Evolutionary conservation across 2,888 invertebrate species (phyloP).

Genomic region (Neoascia interrupta): DNA sequence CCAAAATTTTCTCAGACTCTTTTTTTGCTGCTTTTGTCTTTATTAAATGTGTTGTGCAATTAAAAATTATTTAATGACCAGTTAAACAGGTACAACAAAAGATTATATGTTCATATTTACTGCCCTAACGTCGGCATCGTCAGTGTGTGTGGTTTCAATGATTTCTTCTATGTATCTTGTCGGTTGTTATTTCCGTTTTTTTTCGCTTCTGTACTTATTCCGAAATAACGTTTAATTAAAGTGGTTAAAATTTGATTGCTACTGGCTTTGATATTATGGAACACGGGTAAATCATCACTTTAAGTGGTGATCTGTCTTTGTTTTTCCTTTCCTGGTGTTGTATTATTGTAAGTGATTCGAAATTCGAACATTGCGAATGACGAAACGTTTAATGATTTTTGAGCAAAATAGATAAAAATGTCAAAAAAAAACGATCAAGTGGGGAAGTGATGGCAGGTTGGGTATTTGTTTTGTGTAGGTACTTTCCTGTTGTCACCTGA

Average conservation of each 20-base stretch:
- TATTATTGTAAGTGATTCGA: constrained; percentile 16
- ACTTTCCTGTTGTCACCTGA: constrained; percentile 39
- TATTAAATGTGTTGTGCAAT: constrained; percentile 60
- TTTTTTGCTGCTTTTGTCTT: constrained; percentile 21
- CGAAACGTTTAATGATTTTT: constrained; percentile 43
- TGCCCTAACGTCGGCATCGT: neutral
- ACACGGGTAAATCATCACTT: constrained; percentile 44
- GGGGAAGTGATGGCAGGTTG: constrained; percentile 11
- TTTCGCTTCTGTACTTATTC: constrained; percentile 31
- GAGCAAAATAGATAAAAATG: constrained; percentile 14
- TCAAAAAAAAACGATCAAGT: neutral
- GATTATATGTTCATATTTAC: constrained; percentile 36
- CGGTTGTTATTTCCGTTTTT: constrained; percentile 44
- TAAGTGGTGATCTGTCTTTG: constrained; percentile 43
- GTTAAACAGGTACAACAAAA: constrained; percentile 61
- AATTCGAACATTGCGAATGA: constrained; percentile 53
- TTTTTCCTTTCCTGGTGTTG: constrained; percentile 3
- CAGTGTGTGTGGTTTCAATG: constrained; percentile 57
- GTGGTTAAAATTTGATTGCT: constrained; percentile 63
- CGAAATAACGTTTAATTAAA: constrained; percentile 67
- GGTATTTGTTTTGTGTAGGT: constrained; percentile 25
- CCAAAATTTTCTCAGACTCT: constrained; percentile 47
- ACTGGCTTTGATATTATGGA: constrained; percentile 57
- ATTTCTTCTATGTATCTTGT: constrained; percentile 32
- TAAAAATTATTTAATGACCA: constrained; percentile 63